These are phyloP conservation scores for Caloenas nicobarica DNA, from an alignment of 2,113 vertebrate species.

Conservation along the genomic window DNA sequence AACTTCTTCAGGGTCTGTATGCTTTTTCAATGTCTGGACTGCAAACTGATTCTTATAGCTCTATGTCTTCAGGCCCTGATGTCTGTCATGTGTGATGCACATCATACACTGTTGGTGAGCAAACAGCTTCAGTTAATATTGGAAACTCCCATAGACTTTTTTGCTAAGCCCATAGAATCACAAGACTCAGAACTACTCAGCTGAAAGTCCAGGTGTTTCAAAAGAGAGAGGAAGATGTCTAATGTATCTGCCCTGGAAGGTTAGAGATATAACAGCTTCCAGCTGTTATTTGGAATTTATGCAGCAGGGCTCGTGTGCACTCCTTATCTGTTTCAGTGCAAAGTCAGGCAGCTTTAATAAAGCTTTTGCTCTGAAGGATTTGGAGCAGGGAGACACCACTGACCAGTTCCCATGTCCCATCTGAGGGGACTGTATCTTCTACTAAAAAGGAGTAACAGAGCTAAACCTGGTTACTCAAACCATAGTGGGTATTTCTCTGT, in stretches of 20 bases:
- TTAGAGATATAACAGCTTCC: neutral
- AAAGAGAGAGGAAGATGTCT: neutral
- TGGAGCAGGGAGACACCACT: neutral
- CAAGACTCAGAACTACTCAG: neutral
- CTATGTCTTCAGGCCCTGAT: conserved; percentile 23
- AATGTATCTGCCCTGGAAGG: neutral
- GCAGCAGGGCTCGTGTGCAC: neutral
- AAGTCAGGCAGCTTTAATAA: neutral
- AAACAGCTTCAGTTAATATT: neutral
- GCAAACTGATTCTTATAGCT: neutral
- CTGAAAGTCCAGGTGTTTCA: neutral
- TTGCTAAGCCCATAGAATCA: neutral
- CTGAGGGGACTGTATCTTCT: neutral
- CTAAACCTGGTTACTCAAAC: neutral
- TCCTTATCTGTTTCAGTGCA: neutral
- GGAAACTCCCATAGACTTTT: neutral
- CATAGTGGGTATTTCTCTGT: neutral
- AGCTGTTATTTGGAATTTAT: neutral
- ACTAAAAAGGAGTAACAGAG: neutral
- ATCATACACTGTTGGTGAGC: neutral
- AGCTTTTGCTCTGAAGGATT: neutral
- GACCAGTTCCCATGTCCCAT: neutral
- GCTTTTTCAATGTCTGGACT: conserved; percentile 17
- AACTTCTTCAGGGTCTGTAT: neutral
- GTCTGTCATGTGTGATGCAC: conserved; percentile 16